phyloP scores from a whole-genome alignment of 2,113 vertebrate genomes.

The Aegithalos caudatus region DNA sequence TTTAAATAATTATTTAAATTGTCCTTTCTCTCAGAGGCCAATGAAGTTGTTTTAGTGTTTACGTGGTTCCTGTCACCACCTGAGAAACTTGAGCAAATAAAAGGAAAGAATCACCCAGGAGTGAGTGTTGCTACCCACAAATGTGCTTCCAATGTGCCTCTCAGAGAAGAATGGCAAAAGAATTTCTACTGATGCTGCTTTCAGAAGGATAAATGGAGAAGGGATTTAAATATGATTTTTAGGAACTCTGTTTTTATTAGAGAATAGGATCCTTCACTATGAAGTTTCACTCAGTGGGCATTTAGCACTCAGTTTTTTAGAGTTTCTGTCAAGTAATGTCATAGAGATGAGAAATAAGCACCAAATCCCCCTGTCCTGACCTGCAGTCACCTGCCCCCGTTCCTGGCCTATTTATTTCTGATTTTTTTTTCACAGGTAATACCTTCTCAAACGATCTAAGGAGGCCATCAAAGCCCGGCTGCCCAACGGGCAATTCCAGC shows the following conservation, averaged over 20 bases:
- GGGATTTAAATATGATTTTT: background rate
- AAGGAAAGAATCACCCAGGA: background rate
- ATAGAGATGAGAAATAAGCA: background rate
- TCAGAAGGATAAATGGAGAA: background rate
- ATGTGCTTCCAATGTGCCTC: background rate
- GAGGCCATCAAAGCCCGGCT: background rate
- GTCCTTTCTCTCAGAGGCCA: background rate
- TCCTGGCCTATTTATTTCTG: background rate
- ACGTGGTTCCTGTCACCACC: background rate
- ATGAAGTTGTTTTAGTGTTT: background rate
- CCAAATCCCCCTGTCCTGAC: background rate
- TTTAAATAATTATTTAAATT: background rate
- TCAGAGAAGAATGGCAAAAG: background rate
- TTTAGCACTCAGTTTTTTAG: background rate
- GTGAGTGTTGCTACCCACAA: background rate
- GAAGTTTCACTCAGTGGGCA: background rate
- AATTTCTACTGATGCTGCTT: background rate
- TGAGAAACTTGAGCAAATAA: background rate
- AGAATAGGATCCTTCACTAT: background rate
- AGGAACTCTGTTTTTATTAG: background rate
- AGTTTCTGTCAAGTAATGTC: background rate
- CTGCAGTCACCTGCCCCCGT: background rate
- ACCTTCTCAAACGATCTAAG: rapidly evolving
- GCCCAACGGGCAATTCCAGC: background rate
- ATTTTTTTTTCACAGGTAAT: background rate